phyloP scores from a whole-genome alignment of 2,888 invertebrate genomes.

The Melieria omissa region DNA sequence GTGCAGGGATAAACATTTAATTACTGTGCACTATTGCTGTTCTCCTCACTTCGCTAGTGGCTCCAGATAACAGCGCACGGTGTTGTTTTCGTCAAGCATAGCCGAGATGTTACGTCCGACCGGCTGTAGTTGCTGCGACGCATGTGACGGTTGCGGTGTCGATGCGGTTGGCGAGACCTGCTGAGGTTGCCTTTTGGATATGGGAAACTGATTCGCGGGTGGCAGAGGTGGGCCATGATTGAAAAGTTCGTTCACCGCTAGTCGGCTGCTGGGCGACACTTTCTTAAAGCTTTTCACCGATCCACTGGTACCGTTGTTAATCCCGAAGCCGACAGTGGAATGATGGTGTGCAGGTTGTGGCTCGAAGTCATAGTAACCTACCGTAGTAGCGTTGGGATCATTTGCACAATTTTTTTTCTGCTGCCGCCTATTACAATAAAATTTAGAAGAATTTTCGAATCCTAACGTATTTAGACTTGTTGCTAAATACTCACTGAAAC shows the following conservation, averaged over 20 bases:
- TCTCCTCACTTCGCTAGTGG: slow-evolving; percentile 67
- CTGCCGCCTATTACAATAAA: slow-evolving; percentile 53
- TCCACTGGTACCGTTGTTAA: slow-evolving; percentile 59
- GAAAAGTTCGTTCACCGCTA: slow-evolving; percentile 63
- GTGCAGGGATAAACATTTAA: too few relatives aligned
- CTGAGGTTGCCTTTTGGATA: slow-evolving; percentile 56
- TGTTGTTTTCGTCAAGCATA: slow-evolving; percentile 84
- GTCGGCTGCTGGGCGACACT: slow-evolving; percentile 60
- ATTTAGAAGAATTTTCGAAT: not conserved
- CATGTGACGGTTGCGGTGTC: slow-evolving; percentile 43
- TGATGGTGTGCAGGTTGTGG: slow-evolving; percentile 27
- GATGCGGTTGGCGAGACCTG: slow-evolving; percentile 51
- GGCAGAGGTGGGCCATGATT: slow-evolving; percentile 58
- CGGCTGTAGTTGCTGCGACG: slow-evolving; percentile 51
- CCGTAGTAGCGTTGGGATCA: slow-evolving; percentile 17
- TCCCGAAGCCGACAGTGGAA: slow-evolving; percentile 47
- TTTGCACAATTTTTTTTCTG: slow-evolving; percentile 56
- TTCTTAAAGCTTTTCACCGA: slow-evolving; percentile 58
- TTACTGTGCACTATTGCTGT: not conserved
- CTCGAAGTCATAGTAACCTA: slow-evolving; percentile 42
- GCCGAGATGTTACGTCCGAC: slow-evolving; percentile 70
- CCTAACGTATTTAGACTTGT: not conserved
- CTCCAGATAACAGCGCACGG: slow-evolving; percentile 87
- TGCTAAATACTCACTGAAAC: slow-evolving; percentile 59
- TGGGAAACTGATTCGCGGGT: slow-evolving; percentile 63